Base-by-base conservation (phyloP, 1,140 invertebrate genomes). In the Diprion similis region DNA sequence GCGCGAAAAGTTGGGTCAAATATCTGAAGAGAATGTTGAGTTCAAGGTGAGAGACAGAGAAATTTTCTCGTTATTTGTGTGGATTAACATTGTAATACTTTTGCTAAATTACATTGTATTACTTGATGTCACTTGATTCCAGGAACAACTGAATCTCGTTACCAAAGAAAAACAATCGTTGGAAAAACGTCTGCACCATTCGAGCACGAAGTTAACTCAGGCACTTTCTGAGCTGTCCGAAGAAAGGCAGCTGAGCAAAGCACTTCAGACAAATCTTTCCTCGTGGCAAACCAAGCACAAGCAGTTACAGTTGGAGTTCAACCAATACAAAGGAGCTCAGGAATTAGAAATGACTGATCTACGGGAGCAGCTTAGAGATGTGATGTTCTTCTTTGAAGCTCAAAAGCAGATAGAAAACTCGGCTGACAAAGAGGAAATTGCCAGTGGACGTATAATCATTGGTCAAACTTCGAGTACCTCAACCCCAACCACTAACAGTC, bases 301-400 rank as follows among this genome's bases (percentile, higher is more conserved):
- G 10, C 86, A 90, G 59, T 80, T 96, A 9, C 92, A 95, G 80
- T 88, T 90, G 71, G 88, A 93, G 73, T 87, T 93, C 69, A 86
- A 89, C 15, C 89, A 92, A 66, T 82, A 85, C n/a, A 89, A 89
- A 79, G 81, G 77, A 13, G 75, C 78, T 19, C 93, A 93, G 82
- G 92, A 95, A 68, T 83, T 90, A 78, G 94, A 98, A 91, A 90
- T 98, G 2, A 74, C 83, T 0, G 96, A 98, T 15, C 89, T 99
- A 10, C 92, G 94, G 79, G 97, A 99, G 77, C 97, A 99, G 89
- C 88, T 99, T 0, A 89, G 95, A 13, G 98, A 99, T 90, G 89
- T 99, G 1, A 98, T 99, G 96, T 97, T 99, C 89, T 98, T 94
- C 84, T 90, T 99, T 71, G 96, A 99, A 79, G 97, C 96, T 10